A percentile compares a stretch with the other conserved stretches of the same genome.
phyloP scores from a whole-genome alignment of 2,888 invertebrate genomes.

The Argyra leucocephala region DNA sequence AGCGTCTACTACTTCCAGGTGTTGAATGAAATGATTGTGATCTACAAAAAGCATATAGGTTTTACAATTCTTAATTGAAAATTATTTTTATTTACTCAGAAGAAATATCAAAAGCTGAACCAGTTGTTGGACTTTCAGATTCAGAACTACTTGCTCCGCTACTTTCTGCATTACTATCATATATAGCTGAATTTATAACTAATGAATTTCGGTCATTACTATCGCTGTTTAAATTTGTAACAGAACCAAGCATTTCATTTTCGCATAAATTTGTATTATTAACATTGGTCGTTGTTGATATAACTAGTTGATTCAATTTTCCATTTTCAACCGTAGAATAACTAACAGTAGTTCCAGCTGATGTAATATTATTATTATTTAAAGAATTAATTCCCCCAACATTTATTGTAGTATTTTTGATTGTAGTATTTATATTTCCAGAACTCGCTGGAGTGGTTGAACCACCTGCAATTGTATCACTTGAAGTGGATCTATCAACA shows the following conservation, averaged over 20 bases:
- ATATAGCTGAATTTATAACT: slow-evolving; percentile 33
- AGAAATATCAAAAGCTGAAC: slow-evolving; percentile 24
- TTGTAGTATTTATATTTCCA: no score
- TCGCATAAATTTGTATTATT: neutral
- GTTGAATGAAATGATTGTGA: slow-evolving; percentile 34
- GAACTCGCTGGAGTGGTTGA: neutral
- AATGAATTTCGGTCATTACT: neutral
- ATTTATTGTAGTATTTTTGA: no score
- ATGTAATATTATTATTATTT: neutral
- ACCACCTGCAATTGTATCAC: neutral
- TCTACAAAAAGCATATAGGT: slow-evolving; percentile 15
- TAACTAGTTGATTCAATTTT: neutral
- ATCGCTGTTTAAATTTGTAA: neutral
- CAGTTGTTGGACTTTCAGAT: slow-evolving; percentile 31
- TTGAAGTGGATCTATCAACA: neutral
- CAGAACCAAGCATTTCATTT: neutral
- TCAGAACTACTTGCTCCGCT: slow-evolving; percentile 41
- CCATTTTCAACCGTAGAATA: neutral
- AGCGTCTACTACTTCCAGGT: slow-evolving; percentile 39
- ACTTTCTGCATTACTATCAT: slow-evolving; percentile 42
- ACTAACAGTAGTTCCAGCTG: neutral
- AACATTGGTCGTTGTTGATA: neutral
- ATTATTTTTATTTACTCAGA: slow-evolving; percentile 31
- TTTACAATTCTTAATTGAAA: neutral
- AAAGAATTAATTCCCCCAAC: neutral